Conservation (phyloP, 2,113 vertebrate species). For the human (Homo sapiens) region DNA sequence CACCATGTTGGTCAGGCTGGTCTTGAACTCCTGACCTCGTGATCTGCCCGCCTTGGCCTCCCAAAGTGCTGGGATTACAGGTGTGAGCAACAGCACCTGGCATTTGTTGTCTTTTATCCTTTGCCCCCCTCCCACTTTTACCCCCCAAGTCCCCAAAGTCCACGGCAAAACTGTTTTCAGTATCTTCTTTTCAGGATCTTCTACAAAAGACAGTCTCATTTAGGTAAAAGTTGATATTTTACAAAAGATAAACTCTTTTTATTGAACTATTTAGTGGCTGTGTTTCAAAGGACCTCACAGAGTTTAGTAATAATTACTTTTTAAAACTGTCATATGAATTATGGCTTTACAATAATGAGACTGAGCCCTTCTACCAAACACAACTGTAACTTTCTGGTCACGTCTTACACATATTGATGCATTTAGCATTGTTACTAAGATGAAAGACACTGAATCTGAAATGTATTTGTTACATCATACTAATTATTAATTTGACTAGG, state of each 20-base stretch:
- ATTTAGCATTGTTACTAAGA: conserved; percentile 34
- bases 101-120: too few species aligned
- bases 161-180: not conserved
- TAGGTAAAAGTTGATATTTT: not conserved
- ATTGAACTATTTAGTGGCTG: not conserved
- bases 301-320: not conserved
- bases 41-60: too few species aligned
- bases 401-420: not conserved
- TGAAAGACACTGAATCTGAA: conserved; percentile 66
- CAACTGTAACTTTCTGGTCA: not conserved
- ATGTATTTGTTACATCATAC: conserved; percentile 33
- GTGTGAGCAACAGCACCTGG: too few species aligned
- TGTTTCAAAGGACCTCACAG: not conserved
- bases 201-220: not conserved
- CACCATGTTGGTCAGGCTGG: too few species aligned
- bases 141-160: too few species aligned
- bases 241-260: not conserved
- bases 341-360: not conserved
- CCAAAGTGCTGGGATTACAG: too few species aligned
- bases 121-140: too few species aligned
- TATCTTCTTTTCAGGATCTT: not conserved
- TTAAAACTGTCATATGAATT: not conserved
- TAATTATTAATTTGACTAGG: not conserved
- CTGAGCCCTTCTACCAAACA: not conserved
- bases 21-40: too few species aligned